Conservation (phyloP, 2,888 invertebrate genomes). For the Tipula unca region DNA sequence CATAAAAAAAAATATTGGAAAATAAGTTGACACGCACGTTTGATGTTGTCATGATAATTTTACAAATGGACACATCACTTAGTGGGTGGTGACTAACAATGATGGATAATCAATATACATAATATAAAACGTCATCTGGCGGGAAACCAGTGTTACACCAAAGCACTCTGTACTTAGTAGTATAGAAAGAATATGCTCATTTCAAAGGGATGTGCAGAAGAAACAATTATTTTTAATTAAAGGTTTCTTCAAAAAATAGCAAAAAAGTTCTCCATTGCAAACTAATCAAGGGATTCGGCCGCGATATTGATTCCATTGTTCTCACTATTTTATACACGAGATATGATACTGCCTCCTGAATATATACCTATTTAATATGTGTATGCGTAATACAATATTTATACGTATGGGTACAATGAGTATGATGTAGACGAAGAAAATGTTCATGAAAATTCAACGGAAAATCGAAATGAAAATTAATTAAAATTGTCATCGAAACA, state of each 20-base stretch:
- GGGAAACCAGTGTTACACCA: not conserved
- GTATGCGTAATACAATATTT: not conserved
- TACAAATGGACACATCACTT: not conserved
- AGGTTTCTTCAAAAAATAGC: too few species aligned
- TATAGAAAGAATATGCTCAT: too few species aligned
- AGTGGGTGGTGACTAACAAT: not conserved
- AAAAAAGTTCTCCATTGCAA: too few species aligned
- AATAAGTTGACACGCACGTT: not conserved
- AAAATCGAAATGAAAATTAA: not conserved
- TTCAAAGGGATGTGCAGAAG: too few species aligned
- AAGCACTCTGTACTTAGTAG: not conserved
- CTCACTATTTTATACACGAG: too few species aligned
- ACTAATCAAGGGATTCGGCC: too few species aligned
- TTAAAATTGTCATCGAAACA: conserved; percentile 1
- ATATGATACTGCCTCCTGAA: too few species aligned
- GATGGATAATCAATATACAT: not conserved
- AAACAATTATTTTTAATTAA: too few species aligned
- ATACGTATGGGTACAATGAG: not conserved
- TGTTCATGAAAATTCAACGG: not conserved
- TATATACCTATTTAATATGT: too few species aligned
- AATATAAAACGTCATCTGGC: not conserved
- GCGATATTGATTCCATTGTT: too few species aligned
- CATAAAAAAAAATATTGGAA: not conserved
- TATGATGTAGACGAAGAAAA: not conserved
- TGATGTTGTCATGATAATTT: not conserved